Percentiles rank a stretch among this genome's conserved stretches.
Conservation (phyloP, 2,113 vertebrate genomes). For the Aleadryas rufinucha region DNA sequence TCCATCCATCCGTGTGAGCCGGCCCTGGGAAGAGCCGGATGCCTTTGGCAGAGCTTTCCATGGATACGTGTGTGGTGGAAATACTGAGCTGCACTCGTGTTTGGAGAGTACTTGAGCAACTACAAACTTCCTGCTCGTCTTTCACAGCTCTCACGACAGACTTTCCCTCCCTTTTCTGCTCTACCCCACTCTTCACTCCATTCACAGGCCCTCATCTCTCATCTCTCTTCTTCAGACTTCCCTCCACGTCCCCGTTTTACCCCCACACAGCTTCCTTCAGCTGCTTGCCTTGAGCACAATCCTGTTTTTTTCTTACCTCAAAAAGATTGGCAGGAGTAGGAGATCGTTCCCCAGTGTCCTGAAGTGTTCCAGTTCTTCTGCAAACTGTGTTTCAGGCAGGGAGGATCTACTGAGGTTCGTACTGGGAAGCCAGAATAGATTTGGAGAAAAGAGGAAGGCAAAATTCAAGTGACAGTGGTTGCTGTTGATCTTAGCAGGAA, state of each 20-base stretch:
- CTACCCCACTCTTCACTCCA: background rate
- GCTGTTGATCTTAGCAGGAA: background rate
- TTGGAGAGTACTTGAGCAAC: background rate
- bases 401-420: background rate
- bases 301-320: background rate
- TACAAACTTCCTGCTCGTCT: background rate
- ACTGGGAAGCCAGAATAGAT: background rate
- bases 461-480: background rate
- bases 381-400: background rate
- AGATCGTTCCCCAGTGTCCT: background rate
- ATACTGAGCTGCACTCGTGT: background rate
- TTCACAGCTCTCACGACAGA: background rate
- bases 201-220: background rate
- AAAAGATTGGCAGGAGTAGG: background rate
- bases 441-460: background rate
- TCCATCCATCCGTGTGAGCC: background rate
- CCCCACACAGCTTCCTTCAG: background rate
- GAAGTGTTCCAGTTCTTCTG: background rate
- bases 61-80: background rate
- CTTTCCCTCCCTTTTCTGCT: background rate
- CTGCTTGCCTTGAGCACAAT: background rate
- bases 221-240: background rate
- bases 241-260: background rate
- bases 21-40: fast-evolving
- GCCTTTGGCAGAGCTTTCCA: background rate